Base-by-base conservation (phyloP, 2,797 vertebrate genomes). In the Tenualosa thibaudeaui region DNA sequence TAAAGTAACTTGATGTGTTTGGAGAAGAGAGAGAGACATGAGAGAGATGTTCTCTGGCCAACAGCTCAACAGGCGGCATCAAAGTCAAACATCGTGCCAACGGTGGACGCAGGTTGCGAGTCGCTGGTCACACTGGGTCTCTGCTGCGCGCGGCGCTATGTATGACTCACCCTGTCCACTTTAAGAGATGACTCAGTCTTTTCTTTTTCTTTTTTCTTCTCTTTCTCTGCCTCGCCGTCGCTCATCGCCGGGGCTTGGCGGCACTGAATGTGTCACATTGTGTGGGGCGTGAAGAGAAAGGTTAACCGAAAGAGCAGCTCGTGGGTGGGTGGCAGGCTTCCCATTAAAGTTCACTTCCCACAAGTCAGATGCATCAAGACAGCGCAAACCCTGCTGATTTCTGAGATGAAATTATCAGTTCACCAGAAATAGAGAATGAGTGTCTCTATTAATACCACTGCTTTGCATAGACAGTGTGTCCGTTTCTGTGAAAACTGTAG, bases 211-310 rank as follows among this genome's bases (percentile, higher is more conserved):
- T 15, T 71, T 40, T 15, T 40, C 13, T 40, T 37, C 31, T 71
- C 65, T 31, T 10, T 40, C 65, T 15, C 13, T 65, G 24, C 26
- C 60, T 65, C 24, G 17, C 54, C 54, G 54, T n/a, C 26, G 9
- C 65, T 71, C 31, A 40, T 37, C 31, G 65, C 12, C 2, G 10
- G 71, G 13, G 15, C 17, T 22, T 22, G 71, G 71, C 40, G 71
- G 71, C 40, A 17, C 40, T 78, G 71, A 78, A 78, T 78, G 71
- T 78, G 71, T 78, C 71, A 78, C 71, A 78, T 78, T 78, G 71
- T 78, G 71, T 78, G 71, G 40, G 71, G 71, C 37, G 71, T 46
- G 71, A 46, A 78, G 37, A 46, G 71, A 78, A 78, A 78, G 71
- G 71, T 78, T 78, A 78, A 78, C 71, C 19, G 71, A 78, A 78